Evolutionary conservation across 2,888 invertebrate genomes (phyloP).

Genomic region (Lasioglossum zephyrum): DNA sequence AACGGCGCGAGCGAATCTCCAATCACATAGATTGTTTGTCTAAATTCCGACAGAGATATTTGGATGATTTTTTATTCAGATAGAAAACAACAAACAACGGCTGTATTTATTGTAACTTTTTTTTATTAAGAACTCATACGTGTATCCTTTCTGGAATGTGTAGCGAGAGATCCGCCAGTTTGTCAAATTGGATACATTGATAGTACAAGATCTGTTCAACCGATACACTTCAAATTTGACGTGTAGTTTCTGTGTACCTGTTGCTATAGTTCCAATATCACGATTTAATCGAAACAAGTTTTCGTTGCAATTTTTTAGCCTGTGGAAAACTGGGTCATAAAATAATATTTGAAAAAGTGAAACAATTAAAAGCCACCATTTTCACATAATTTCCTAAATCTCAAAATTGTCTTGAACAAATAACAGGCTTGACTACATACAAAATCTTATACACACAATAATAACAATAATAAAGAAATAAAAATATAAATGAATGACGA

Average conservation of each 20-base stretch:
- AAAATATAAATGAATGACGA: neutral
- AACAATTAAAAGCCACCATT: neutral
- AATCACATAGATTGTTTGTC: neutral
- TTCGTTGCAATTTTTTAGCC: neutral
- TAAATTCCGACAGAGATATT: neutral
- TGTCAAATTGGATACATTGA: neutral
- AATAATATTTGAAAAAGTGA: neutral
- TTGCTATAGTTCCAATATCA: neutral
- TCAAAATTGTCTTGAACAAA: neutral
- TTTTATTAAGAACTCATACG: neutral
- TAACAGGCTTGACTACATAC: neutral
- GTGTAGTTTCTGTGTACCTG: neutral
- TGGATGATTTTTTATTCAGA: neutral
- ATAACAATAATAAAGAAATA: neutral
- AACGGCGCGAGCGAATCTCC: neutral
- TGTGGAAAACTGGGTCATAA: neutral
- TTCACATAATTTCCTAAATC: neutral
- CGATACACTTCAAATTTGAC: neutral
- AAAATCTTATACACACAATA: neutral
- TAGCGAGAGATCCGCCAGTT: neutral
- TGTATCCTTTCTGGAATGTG: neutral
- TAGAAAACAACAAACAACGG: neutral
- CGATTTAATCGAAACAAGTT: neutral
- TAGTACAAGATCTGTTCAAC: neutral
- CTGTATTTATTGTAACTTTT: neutral